These are phyloP conservation scores for Myotis davidii DNA, from an alignment of 2,113 vertebrate species.

Conservation along the genomic window DNA sequence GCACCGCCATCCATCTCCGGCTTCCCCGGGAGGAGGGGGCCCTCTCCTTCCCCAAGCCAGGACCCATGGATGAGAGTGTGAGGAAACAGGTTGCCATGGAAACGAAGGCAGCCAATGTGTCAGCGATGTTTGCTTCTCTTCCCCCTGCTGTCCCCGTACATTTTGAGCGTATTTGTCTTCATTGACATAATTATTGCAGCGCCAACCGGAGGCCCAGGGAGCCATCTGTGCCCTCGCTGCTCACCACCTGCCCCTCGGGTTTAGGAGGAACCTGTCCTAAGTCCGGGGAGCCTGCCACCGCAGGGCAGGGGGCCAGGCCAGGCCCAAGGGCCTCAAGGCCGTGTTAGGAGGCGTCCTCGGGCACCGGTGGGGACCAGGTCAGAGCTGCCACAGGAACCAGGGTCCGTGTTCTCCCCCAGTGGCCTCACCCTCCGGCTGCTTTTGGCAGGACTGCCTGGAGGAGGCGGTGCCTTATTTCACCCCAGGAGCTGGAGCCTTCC, in stretches of 20 bases:
- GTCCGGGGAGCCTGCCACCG: not conserved
- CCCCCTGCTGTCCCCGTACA: not conserved
- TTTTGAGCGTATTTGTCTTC: constrained; percentile 78
- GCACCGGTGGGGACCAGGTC: not conserved
- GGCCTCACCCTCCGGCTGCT: no score
- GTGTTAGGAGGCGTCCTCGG: accelerated
- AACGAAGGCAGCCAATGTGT: constrained; percentile 65
- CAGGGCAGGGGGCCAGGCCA: accelerated
- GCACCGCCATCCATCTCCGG: not conserved
- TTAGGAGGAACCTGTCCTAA: not conserved
- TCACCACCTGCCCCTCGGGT: not conserved
- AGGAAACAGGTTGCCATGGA: constrained; percentile 75
- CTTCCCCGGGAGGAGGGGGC: not conserved
- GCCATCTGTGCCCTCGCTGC: not conserved
- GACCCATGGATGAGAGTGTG: not conserved
- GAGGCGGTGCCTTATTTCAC: accelerated
- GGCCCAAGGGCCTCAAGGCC: not conserved
- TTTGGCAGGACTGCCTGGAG: no score
- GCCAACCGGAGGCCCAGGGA: not conserved
- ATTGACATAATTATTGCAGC: constrained; percentile 72
- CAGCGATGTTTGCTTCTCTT: constrained; percentile 11
- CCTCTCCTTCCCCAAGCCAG: constrained; percentile 7
- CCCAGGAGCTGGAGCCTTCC: not conserved
- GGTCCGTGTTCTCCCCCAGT: accelerated
- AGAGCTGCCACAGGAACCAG: not conserved